Percentiles rank a stretch among this genome's conserved stretches.
These are phyloP conservation scores for Ashinkailepas kermadecensis DNA, from an alignment of 2,888 invertebrate genomes.

Conservation along the genomic window DNA sequence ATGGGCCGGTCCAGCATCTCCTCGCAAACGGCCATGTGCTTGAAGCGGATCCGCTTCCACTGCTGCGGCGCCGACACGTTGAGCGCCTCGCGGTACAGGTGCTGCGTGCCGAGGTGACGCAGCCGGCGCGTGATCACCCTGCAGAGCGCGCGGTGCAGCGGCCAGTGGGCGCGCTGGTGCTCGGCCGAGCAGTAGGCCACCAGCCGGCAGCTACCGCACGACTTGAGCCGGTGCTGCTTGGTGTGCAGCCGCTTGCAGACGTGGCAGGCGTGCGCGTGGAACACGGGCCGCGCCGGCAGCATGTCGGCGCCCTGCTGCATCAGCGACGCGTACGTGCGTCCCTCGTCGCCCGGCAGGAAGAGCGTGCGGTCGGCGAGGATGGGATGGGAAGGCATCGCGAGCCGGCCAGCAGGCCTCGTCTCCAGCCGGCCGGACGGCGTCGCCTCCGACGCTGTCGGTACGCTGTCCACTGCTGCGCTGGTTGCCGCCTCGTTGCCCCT, in stretches of 20 bases:
- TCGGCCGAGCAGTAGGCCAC: conserved; percentile 27
- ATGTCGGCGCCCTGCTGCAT: conserved; percentile 21
- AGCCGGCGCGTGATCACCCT: neutral
- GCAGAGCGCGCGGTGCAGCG: conserved; percentile 23
- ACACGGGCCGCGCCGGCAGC: conserved; percentile 6
- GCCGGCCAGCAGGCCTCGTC: neutral
- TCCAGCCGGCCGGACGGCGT: neutral
- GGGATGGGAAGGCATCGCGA: neutral
- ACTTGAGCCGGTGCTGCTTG: conserved; percentile 6
- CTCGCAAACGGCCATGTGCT: conserved; percentile 12
- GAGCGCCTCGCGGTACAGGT: neutral
- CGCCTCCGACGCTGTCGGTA: neutral
- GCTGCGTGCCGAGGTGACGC: neutral
- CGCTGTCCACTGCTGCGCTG: no score
- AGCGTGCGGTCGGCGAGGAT: conserved; percentile 9
- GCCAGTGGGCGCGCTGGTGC: conserved; percentile 29
- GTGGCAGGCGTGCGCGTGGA: conserved; percentile 16
- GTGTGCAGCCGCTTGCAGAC: conserved; percentile 22
- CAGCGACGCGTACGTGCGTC: conserved; percentile 8
- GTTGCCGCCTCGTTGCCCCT: no score
- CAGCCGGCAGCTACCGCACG: conserved; percentile 28
- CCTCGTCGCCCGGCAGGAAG: neutral
- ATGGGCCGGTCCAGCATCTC: neutral
- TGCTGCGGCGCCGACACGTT: neutral
- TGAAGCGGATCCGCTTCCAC: conserved; percentile 9